Evolutionary conservation across 1,140 invertebrate species (phyloP).

Genomic region (Cecropterus lyciades): DNA sequence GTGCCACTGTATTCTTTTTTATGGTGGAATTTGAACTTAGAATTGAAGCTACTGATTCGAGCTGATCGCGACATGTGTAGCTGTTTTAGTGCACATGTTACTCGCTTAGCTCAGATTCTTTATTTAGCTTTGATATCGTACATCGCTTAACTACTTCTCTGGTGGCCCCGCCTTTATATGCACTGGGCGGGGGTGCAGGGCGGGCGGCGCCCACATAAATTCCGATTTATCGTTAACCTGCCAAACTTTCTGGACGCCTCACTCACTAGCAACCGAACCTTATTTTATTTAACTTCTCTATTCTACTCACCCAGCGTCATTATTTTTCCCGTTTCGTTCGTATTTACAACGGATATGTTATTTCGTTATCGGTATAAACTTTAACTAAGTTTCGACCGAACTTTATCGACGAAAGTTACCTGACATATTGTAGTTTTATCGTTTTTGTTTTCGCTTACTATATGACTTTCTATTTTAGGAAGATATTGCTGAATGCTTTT

Average conservation of each 20-base stretch:
- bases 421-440: slow-evolving; percentile 34
- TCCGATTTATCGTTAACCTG: slow-evolving; percentile 70
- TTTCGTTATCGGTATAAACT: slow-evolving; percentile 33
- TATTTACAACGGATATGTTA: slow-evolving; percentile 25
- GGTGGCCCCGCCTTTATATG: no score
- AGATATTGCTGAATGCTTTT: no score
- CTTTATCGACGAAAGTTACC: slow-evolving; percentile 18
- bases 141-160: no score
- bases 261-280: slow-evolving; percentile 56
- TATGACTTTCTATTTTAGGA: slow-evolving; percentile 19
- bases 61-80: no score
- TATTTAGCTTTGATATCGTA: no score
- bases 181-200: slow-evolving; percentile 44
- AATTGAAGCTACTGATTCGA: no score
- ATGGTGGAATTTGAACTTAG: no score
- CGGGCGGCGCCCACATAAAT: slow-evolving; percentile 63
- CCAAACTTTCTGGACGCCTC: slow-evolving; percentile 70
- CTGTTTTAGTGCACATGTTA: no score
- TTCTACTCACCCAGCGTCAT: slow-evolving; percentile 46
- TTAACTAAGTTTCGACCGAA: not conserved
- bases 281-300: slow-evolving; percentile 72
- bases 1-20: no score
- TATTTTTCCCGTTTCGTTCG: slow-evolving; percentile 24
- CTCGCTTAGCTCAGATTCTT: no score
- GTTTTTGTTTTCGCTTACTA: slow-evolving; percentile 23